phyloP scores from a whole-genome alignment of 2,888 invertebrate species.

The Lasioglossum pauxillum region DNA sequence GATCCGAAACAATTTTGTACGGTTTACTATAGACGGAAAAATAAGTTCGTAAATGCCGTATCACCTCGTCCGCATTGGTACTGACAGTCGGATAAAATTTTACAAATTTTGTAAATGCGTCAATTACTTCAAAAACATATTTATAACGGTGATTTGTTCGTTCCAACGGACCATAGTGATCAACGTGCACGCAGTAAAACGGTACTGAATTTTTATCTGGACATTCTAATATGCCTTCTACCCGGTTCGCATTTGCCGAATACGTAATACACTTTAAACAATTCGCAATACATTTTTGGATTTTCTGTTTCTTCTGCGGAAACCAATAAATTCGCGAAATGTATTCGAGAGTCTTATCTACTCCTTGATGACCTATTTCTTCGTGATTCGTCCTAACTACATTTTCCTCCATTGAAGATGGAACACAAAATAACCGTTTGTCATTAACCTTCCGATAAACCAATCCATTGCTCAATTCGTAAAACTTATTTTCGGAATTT shows the following conservation, averaged over 20 bases:
- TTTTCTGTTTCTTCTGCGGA: constrained; percentile 2
- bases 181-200: neutral
- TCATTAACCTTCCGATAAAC: constrained; percentile 9
- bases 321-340: no score
- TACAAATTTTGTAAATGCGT: neutral
- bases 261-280: constrained; percentile 24
- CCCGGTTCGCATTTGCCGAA: neutral
- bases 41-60: neutral
- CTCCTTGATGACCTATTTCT: constrained; percentile 23
- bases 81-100: neutral
- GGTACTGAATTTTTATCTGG: neutral
- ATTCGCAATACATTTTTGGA: neutral
- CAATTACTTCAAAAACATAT: neutral
- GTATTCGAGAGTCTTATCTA: no score
- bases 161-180: neutral
- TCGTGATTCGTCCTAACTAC: constrained; percentile 7
- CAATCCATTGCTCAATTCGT: constrained; percentile 11
- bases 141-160: neutral
- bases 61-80: neutral
- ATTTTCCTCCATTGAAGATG: constrained; percentile 14
- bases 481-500: constrained; percentile 11
- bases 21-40: neutral
- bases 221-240: constrained; percentile 9
- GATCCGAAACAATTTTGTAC: neutral
- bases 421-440: constrained; percentile 21